Conservation (phyloP, 2,797 vertebrate species). For the Margarornis squamiger region DNA sequence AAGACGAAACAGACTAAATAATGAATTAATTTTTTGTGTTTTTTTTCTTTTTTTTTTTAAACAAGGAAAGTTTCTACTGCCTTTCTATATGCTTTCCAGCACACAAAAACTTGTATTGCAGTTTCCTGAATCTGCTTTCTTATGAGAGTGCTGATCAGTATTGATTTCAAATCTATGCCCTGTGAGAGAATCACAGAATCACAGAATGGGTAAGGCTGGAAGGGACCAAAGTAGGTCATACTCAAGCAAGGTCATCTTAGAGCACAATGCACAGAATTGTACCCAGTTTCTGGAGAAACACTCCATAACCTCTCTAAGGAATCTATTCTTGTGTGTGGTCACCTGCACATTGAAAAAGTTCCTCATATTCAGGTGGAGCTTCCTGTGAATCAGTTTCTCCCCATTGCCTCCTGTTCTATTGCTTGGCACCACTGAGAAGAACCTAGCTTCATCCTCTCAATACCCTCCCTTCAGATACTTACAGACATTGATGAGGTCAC, state of each 20-base stretch:
- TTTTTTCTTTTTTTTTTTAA: neutral
- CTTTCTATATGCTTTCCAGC: neutral
- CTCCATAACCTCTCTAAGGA: neutral
- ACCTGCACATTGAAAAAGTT: neutral
- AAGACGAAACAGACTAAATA: neutral
- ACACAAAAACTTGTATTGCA: neutral
- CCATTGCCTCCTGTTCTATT: neutral
- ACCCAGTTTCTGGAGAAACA: neutral
- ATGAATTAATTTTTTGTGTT: neutral
- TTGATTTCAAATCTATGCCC: neutral
- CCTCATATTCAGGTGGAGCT: neutral
- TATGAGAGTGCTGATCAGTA: neutral
- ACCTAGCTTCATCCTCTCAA: neutral
- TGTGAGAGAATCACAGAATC: neutral
- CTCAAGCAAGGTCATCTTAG: too few relatives aligned
- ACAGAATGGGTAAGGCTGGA: neutral
- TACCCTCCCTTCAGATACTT: neutral
- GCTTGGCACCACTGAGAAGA: neutral
- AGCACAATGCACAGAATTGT: neutral
- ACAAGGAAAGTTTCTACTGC: neutral
- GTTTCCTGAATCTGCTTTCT: neutral
- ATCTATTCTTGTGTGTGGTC: neutral
- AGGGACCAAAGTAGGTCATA: neutral
- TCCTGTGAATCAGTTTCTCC: neutral
- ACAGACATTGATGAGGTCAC: neutral